Evolutionary conservation across 2,888 invertebrate genomes (phyloP).

Genomic region (Polydrusus tereticollis): DNA sequence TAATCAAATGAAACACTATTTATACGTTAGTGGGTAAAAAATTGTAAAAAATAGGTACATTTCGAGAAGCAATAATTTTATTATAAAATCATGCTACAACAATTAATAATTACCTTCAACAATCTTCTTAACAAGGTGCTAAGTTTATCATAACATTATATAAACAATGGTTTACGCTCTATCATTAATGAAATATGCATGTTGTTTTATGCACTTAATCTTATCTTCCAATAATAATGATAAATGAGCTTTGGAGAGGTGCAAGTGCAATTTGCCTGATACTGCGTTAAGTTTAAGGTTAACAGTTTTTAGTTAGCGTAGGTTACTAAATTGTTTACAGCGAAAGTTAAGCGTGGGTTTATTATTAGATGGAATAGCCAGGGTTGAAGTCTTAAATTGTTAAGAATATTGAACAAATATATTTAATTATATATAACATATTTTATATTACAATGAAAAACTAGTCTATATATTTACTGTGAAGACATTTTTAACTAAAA

Average conservation of each 20-base stretch:
- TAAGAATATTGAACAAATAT: no score
- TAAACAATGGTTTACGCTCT: conserved; percentile 36
- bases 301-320: conserved; percentile 33
- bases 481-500: no score
- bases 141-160: conserved; percentile 33
- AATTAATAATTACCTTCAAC: not conserved
- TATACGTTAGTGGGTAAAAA: no score
- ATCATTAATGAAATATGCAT: conserved; percentile 37
- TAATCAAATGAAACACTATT: no score
- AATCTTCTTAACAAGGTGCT: conserved; percentile 37
- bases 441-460: no score
- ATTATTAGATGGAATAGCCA: conserved; percentile 29
- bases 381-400: conserved; percentile 5
- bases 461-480: no score
- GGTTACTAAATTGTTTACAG: conserved; percentile 42
- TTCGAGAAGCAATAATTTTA: not conserved
- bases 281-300: conserved; percentile 41
- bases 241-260: conserved; percentile 39
- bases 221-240: conserved; percentile 42
- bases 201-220: conserved; percentile 40
- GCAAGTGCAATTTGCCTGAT: conserved; percentile 40
- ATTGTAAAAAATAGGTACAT: no score
- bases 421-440: no score
- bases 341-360: conserved; percentile 34
- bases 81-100: not conserved